Evolutionary conservation across 1,140 invertebrate species (phyloP).

Genomic region (Trachelipus rathkii): DNA sequence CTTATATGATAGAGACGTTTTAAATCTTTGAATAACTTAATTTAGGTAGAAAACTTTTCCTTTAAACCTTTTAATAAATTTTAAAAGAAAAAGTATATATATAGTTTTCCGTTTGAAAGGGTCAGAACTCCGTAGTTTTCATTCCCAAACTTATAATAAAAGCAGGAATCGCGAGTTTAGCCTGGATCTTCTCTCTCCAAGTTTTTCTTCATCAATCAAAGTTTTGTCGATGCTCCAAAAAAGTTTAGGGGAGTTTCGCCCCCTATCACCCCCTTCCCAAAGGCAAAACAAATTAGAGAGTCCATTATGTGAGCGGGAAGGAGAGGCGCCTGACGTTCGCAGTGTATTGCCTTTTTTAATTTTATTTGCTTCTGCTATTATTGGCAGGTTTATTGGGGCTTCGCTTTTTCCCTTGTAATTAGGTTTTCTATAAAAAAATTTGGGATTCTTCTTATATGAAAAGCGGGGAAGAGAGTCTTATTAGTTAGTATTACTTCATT

Average conservation of each 20-base stretch:
- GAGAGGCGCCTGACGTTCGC: not conserved
- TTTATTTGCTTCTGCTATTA: not conserved
- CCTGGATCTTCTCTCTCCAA: slow-evolving; percentile 3
- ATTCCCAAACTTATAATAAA: slow-evolving; percentile 7
- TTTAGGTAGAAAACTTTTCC: not conserved
- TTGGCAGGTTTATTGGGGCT: not conserved
- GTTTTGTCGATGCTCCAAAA: slow-evolving; percentile 7
- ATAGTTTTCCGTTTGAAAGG: slow-evolving; percentile 10
- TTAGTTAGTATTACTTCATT: slow-evolving; percentile 5
- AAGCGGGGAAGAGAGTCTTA: not conserved
- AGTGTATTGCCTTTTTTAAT: not conserved
- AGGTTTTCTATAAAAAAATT: not conserved
- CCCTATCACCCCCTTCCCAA: not conserved
- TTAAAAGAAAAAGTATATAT: slow-evolving; percentile 3
- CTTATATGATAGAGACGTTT: too few species aligned
- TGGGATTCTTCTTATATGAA: not conserved
- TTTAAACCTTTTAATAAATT: slow-evolving; percentile 1
- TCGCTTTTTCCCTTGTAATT: not conserved
- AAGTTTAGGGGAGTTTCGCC: not conserved
- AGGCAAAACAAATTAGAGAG: slow-evolving; percentile 7
- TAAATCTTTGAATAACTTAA: slow-evolving; percentile 4
- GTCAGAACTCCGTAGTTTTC: slow-evolving; percentile 1
- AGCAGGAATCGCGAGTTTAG: slow-evolving; percentile 11
- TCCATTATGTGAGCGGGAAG: slow-evolving; percentile 2
- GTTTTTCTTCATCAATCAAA: slow-evolving; percentile 13